A percentile compares a stretch with the other conserved stretches of the same genome.
Evolutionary conservation across 2,797 vertebrate genomes (phyloP).

Genomic region (Anniella stebbinsi): DNA sequence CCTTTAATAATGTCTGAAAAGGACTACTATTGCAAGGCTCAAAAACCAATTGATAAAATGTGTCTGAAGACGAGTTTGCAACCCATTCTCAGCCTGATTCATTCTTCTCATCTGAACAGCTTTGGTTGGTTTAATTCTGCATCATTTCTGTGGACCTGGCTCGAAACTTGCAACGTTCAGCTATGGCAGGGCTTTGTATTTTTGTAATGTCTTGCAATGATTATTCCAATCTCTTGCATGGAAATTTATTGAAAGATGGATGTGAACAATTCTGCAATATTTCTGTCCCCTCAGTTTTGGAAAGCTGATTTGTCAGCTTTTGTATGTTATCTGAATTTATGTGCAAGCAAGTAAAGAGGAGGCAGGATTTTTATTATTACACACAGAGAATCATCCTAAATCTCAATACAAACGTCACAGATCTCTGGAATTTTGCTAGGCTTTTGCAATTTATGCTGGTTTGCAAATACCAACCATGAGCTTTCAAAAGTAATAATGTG

Average conservation of each 20-base stretch:
- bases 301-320: background rate
- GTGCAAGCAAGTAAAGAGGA: background rate
- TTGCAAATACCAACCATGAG: background rate
- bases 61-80: background rate
- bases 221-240: background rate
- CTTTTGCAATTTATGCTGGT: background rate
- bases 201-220: background rate
- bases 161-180: background rate
- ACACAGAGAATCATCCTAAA: slow-evolving; percentile 20
- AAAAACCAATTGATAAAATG: background rate
- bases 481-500: slow-evolving; percentile 28
- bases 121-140: background rate
- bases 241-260: slow-evolving; percentile 5
- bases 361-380: slow-evolving; percentile 28
- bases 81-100: too few species aligned
- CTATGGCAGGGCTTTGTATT: background rate
- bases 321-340: slow-evolving; percentile 4
- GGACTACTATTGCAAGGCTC: background rate
- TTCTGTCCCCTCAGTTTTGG: background rate
- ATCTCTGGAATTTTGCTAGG: background rate
- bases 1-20: background rate
- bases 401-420: slow-evolving; percentile 2
- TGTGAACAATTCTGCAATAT: slow-evolving; percentile 24
- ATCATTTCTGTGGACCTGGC: background rate
- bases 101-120: background rate